Evolutionary conservation across 1,140 invertebrate genomes (phyloP), one percentile per base, ranked within the genome.

Genomic region (Melanaphis sacchari): DNA sequence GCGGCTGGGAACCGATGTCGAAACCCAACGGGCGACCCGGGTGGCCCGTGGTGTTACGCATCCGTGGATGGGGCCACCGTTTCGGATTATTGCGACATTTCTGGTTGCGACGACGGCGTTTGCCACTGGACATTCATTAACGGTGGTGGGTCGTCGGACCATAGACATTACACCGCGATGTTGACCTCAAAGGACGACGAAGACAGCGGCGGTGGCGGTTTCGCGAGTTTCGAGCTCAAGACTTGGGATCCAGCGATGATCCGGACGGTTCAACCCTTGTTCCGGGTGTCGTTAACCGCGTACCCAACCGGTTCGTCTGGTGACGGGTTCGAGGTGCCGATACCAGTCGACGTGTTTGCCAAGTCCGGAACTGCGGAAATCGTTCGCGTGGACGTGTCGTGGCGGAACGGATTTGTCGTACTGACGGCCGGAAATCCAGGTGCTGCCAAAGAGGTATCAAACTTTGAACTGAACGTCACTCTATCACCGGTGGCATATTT

Each of bases 1-100:
- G 89, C 49, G 4, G 93, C 93, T n/a, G 49, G 49, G 26, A 93
- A 91, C 38, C 41, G 59, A 26, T 93, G 93, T 15, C 22, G 93
- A 22, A 91, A 93, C 36, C 93, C 93, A 15, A 91, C 52, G 5
- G 88, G 88, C 8, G 76, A 84, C 41, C 36, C 46, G 26, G 59
- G 93, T 4, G 88, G 93, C 0, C 88, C 93, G 31, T 91, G 93
- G 93, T 91, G 93, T 49, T 91, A 91, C 24, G 15, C 24, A 11
- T 15, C 18, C 36, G 91, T 93, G n/a, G 91, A 93, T 26, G 38
- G 91, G 11, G 41, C 81, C 7, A 52, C 8, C 24, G 46, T 41
- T 2, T 2, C n/a, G 9, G 91, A 93, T 26, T 93, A 93, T 43
- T 93, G 91, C 91, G 81, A 93, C 2, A 82, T 38, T 4, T 26